phyloP scores from a whole-genome alignment of 2,113 vertebrate genomes.

The Colius striatus region DNA sequence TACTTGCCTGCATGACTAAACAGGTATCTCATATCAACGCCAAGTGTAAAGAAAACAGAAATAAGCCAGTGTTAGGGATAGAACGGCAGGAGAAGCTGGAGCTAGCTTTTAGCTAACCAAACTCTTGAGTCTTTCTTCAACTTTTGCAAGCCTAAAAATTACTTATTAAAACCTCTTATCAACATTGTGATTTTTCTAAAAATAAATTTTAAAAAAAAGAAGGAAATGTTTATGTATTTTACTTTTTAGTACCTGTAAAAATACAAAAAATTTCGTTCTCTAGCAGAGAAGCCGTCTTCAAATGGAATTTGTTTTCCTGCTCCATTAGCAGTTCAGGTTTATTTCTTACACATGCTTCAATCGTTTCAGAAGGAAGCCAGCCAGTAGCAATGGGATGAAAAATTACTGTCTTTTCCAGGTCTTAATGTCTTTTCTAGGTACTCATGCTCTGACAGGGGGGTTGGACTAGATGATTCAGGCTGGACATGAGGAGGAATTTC shows the following conservation, averaged over 20 bases:
- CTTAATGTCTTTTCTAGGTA: too few species aligned
- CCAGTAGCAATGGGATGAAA: not conserved
- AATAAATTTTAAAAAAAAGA: constrained; percentile 8
- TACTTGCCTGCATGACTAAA: constrained; percentile 6
- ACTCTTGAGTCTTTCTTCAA: not conserved
- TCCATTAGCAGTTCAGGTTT: not conserved
- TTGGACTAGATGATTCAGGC: too few species aligned
- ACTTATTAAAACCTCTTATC: constrained; percentile 6
- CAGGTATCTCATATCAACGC: not conserved
- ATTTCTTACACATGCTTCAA: not conserved
- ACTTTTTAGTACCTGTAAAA: not conserved
- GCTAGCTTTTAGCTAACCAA: constrained; percentile 4
- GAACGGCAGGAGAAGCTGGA: not conserved
- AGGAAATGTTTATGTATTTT: not conserved
- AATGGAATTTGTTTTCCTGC: not conserved
- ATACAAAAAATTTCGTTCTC: not conserved
- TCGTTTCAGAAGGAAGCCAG: not conserved
- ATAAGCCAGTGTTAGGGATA: not conserved
- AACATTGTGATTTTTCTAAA: constrained; percentile 45
- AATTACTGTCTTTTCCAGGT: not conserved
- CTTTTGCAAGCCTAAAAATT: constrained; percentile 38
- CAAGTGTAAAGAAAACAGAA: not conserved
- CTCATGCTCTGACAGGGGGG: too few species aligned
- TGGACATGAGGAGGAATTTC: too few species aligned
- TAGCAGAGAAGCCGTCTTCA: not conserved